Conservation (phyloP, 37 sponge, comb jelly and placozoan species). For the Theonella swinhoei region DNA sequence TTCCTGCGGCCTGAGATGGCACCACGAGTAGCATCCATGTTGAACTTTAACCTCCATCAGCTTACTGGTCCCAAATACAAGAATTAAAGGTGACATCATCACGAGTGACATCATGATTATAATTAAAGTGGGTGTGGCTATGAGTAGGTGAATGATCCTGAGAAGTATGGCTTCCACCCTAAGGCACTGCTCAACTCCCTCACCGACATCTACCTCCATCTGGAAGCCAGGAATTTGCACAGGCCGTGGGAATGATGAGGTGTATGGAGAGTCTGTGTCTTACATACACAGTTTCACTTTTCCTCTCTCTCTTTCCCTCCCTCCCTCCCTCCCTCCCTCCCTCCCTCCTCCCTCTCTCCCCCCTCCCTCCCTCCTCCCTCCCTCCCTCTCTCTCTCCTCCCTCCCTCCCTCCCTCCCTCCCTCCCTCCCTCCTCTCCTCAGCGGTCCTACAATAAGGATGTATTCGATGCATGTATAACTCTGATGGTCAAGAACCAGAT, state of each 20-base stretch:
- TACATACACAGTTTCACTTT: too few relatives aligned
- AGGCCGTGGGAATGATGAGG: conserved; percentile 88
- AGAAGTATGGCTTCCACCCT: conserved; percentile 90
- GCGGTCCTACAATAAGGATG: conserved; percentile 86
- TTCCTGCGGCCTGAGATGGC: conserved; percentile 54
- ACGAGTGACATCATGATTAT: neutral
- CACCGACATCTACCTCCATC: conserved; percentile 93
- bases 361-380: too few relatives aligned
- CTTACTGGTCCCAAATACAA: conserved; percentile 93
- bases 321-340: too few relatives aligned
- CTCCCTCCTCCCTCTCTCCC: too few relatives aligned
- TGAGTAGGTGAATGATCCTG: conserved; percentile 83
- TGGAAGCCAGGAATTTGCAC: conserved; percentile 74
- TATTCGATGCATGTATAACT: conserved; percentile 69
- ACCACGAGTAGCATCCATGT: conserved; percentile 82
- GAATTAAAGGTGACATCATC: conserved; percentile 68
- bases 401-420: conserved; percentile 70
- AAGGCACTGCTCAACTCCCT: conserved; percentile 78
- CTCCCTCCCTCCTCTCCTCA: conserved; percentile 70
- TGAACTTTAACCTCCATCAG: conserved; percentile 94
- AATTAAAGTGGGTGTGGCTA: neutral
- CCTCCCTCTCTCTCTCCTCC: too few relatives aligned
- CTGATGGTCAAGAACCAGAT: conserved; percentile 63
- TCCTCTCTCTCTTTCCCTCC: too few relatives aligned
- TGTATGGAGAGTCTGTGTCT: neutral